Evolutionary conservation across 2,113 vertebrate genomes (phyloP).

Genomic region (Erythrolamprus reginae): DNA sequence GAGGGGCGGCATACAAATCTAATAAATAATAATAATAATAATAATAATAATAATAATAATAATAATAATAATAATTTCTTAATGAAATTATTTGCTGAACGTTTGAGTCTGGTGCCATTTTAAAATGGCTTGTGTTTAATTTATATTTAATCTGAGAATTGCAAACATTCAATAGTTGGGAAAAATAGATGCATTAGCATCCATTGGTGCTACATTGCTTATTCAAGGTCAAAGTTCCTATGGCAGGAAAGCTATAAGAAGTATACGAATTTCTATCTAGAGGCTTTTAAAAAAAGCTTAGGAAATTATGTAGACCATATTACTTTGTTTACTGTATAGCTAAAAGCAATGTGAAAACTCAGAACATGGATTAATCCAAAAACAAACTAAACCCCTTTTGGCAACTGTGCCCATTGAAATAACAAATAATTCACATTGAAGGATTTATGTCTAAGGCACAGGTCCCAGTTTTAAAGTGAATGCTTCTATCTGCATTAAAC

Average conservation of each 20-base stretch:
- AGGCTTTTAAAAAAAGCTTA: background rate
- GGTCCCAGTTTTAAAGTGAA: background rate
- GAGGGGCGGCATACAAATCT: no score
- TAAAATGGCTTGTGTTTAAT: background rate
- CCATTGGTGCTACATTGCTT: background rate
- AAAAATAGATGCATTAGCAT: background rate
- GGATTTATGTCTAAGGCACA: background rate
- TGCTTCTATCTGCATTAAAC: background rate
- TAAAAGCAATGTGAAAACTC: background rate
- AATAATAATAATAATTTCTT: no score
- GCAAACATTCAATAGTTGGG: background rate
- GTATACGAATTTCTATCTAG: background rate
- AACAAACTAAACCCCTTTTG: background rate
- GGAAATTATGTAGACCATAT: background rate
- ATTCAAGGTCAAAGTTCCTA: background rate
- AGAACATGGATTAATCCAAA: background rate
- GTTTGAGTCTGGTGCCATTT: background rate
- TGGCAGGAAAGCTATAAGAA: background rate
- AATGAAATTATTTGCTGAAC: background rate
- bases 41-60: no score
- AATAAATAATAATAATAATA: no score
- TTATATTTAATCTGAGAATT: background rate
- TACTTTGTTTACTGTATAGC: background rate
- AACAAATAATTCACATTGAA: background rate
- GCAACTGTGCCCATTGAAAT: background rate